Conservation (phyloP, 1,140 invertebrate genomes). For the Hermatobates lingyangjiaoensis region DNA sequence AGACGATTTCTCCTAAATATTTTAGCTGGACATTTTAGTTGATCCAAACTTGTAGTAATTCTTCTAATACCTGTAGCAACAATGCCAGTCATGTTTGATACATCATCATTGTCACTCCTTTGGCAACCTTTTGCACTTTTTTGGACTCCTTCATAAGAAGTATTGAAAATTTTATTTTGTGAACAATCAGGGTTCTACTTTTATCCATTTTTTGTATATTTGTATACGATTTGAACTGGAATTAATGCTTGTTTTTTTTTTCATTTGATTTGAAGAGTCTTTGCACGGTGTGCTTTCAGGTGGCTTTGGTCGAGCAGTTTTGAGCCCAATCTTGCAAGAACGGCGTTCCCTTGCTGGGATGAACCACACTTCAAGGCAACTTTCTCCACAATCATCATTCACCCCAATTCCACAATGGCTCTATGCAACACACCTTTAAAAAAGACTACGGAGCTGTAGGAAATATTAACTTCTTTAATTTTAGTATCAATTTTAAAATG, state of each 20-base stretch:
- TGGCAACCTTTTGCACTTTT: background rate
- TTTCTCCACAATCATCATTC: slow-evolving; percentile 24
- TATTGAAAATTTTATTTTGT: background rate
- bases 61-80: no score
- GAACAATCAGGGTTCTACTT: no score
- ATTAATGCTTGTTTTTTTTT: background rate
- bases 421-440: slow-evolving; percentile 19
- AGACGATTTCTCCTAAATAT: no score
- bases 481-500: no score
- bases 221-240: background rate
- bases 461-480: no score
- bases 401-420: slow-evolving; percentile 5
- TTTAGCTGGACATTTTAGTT: no score
- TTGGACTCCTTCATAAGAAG: background rate
- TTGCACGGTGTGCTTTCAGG: slow-evolving; percentile 19
- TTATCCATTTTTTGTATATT: background rate
- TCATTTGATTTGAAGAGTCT: background rate
- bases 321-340: slow-evolving; percentile 37
- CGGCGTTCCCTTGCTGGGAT: slow-evolving; percentile 47
- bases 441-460: no score
- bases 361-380: slow-evolving; percentile 40
- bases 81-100: no score
- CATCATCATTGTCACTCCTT: background rate
- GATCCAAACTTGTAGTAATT: no score
- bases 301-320: slow-evolving; percentile 36